These are phyloP conservation scores for Drosophila pseudotalamancana DNA, from an alignment of 2,888 invertebrate species.

Conservation along the genomic window DNA sequence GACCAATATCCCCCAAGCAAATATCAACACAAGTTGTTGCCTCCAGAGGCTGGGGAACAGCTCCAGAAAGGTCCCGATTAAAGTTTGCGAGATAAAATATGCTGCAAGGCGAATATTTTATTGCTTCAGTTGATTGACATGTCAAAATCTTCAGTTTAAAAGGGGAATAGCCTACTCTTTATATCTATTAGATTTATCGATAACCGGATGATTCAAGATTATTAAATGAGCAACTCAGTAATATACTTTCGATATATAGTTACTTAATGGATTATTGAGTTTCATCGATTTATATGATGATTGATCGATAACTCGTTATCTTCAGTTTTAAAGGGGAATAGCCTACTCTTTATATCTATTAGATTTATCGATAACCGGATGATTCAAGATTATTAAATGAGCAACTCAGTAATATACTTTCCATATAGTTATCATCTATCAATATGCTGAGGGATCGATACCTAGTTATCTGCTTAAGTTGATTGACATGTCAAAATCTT, in stretches of 20 bases:
- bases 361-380: neutral
- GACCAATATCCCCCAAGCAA: slow-evolving; percentile 70
- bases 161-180: too few relatives aligned
- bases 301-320: too few relatives aligned
- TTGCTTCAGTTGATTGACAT: slow-evolving; percentile 2
- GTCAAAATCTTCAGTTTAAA: neutral
- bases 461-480: too few relatives aligned
- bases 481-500: too few relatives aligned
- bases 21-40: slow-evolving; percentile 62
- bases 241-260: neutral
- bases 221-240: neutral
- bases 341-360: too few relatives aligned
- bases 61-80: slow-evolving; percentile 15
- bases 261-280: too few relatives aligned
- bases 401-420: neutral
- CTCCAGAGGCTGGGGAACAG: slow-evolving; percentile 17
- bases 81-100: slow-evolving; percentile 19
- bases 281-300: too few relatives aligned
- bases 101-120: slow-evolving; percentile 8
- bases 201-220: neutral
- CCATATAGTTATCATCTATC: too few relatives aligned
- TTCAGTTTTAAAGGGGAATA: too few relatives aligned
- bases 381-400: neutral
- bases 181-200: too few relatives aligned
- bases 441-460: too few relatives aligned